Evolutionary conservation across 2,113 vertebrate species (phyloP).

Genomic region (Piprites chloris): DNA sequence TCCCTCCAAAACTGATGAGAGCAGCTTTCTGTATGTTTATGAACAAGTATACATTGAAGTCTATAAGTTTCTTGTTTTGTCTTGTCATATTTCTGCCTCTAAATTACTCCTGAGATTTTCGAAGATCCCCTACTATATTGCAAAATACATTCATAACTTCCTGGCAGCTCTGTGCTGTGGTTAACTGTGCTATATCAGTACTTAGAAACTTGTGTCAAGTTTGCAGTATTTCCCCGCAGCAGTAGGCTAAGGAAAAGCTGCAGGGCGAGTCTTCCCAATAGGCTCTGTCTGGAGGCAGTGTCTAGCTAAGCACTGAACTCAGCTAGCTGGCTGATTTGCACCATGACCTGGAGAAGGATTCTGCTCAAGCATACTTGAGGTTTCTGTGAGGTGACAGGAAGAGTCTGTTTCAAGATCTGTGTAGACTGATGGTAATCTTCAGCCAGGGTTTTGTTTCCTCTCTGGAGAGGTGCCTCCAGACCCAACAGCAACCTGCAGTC

Average conservation of each 20-base stretch:
- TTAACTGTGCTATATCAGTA: neutral
- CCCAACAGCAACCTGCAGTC: neutral
- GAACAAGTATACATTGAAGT: neutral
- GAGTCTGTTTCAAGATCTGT: neutral
- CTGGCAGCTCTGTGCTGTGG: neutral
- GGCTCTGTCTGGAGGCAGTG: neutral
- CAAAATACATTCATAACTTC: neutral
- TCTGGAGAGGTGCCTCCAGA: neutral
- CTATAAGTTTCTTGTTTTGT: neutral
- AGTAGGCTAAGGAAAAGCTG: neutral
- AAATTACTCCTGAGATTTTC: neutral
- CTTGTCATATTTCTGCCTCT: neutral
- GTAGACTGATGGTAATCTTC: neutral
- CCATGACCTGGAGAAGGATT: accelerated
- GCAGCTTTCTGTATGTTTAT: neutral
- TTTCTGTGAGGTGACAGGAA: neutral
- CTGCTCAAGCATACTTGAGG: neutral
- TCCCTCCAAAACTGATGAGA: neutral
- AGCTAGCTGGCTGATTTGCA: neutral
- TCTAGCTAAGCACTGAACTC: neutral
- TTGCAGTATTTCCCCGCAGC: neutral
- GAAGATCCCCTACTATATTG: neutral
- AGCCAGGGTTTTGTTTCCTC: neutral
- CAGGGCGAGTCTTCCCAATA: accelerated
- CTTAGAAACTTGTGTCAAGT: neutral